Evolutionary conservation across 2,113 vertebrate species (phyloP), one percentile per base, ranked within the genome.

Genomic region (Gobiocypris rarus): DNA sequence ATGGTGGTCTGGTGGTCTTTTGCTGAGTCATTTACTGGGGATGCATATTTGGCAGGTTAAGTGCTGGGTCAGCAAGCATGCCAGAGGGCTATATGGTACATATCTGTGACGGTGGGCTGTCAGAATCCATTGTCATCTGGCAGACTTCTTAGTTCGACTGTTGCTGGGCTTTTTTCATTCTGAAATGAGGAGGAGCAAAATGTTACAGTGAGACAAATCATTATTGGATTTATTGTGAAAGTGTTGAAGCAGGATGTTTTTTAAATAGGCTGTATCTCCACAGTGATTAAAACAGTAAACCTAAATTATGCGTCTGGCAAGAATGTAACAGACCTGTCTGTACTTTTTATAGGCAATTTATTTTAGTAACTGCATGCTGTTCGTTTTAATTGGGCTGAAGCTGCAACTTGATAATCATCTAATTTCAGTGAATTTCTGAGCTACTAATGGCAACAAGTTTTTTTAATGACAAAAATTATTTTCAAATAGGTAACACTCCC

Each of bases 51-150:
- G 91, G 86, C 84, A 28, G 84, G 85, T 69, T 94, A 94, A 94
- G 94, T 95, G 94, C 93, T 95, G 91, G 81, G 86, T 87, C 86
- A 89, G 85, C 84, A 87, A 86, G 91, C 90, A 90, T 91, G 89
- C 87, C 89, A 93, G 91, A 92, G 85, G 88, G 88, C 87, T 79
- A 89, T 75, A 84, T 58, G 85, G 87, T 86, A 87, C 75, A 87
- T 89, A 86, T 91, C 74, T 90, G 88, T 84, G 78, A 87, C 78
- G 83, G 59, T 85, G 84, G 82, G 87, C 81, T 90, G 85, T 58
- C 81, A 69, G 87, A 85, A 56, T 86, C 65, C 56, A 54, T 75
- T 85, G 85, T 52, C 73, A 63, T 80, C 84, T 84, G 78, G 65
- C 82, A 63, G 76, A 79, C 41, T 74, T 56, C 85, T 91, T 89